phyloP scores from a whole-genome alignment of 2,113 vertebrate genomes.

The Poeciliopsis turrubarensis region DNA sequence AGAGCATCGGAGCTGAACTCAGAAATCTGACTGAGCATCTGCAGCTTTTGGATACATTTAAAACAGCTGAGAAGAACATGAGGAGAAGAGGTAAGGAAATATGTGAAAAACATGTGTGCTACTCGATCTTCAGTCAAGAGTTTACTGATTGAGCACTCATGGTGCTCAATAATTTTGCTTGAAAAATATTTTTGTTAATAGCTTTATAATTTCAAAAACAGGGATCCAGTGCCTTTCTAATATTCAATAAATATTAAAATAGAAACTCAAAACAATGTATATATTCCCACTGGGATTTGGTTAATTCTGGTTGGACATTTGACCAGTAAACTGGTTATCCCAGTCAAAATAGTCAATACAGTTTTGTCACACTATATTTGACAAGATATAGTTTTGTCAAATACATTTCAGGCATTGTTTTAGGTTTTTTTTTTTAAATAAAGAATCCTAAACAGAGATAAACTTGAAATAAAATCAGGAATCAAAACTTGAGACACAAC shows the following conservation, averaged over 20 bases:
- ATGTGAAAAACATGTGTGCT: constrained; percentile 22
- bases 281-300: background rate
- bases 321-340: background rate
- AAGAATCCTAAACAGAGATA: too few relatives aligned
- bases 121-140: background rate
- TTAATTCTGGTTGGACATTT: background rate
- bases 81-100: background rate
- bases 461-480: background rate
- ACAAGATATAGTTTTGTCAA: too few relatives aligned
- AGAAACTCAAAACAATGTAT: background rate
- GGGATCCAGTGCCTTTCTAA: background rate
- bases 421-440: too few relatives aligned
- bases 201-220: background rate
- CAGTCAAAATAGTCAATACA: background rate
- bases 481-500: background rate
- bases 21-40: constrained; percentile 39
- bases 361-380: too few relatives aligned
- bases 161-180: background rate
- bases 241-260: background rate
- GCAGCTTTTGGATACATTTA: constrained; percentile 47
- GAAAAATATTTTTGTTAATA: background rate
- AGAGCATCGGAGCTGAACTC: constrained; percentile 41
- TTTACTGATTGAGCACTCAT: background rate
- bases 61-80: constrained; percentile 26
- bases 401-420: background rate